Percentiles rank a stretch among this genome's conserved stretches.
Evolutionary conservation across 2,797 vertebrate species (phyloP).

Genomic region (Poeciliopsis paucimaculata): DNA sequence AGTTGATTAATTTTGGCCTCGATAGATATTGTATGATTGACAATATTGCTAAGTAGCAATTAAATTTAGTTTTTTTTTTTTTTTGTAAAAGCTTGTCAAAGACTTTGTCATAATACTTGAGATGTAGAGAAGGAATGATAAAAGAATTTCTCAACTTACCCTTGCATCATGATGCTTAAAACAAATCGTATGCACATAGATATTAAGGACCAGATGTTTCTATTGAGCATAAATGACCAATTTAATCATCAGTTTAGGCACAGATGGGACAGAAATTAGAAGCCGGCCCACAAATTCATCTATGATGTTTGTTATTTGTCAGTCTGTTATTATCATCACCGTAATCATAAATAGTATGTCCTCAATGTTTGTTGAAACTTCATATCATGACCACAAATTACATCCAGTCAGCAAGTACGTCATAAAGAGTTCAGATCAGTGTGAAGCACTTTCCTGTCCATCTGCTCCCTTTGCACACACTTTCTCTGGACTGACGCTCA

Average conservation of each 20-base stretch:
- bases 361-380: slow-evolving; percentile 5
- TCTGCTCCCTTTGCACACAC: background rate
- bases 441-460: background rate
- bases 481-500: background rate
- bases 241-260: slow-evolving; percentile 18
- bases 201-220: slow-evolving; percentile 19
- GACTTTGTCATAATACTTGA: background rate
- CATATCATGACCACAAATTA: background rate
- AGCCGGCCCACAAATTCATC: slow-evolving; percentile 25
- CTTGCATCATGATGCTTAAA: background rate
- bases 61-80: background rate
- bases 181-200: background rate
- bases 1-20: background rate
- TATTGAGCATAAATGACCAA: slow-evolving; percentile 21
- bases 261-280: slow-evolving; percentile 24
- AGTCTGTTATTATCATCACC: slow-evolving; percentile 8
- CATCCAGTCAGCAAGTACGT: slow-evolving; percentile 4
- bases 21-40: background rate
- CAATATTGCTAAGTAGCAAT: background rate
- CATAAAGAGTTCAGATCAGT: background rate
- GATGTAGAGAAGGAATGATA: background rate
- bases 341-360: slow-evolving; percentile 9
- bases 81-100: background rate
- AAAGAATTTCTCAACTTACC: background rate
- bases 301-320: slow-evolving; percentile 21